A percentile compares a stretch with the other conserved stretches of the same genome.
Evolutionary conservation across 2,113 vertebrate species (phyloP).

Genomic region (Hypocryptadius cinnamomeus): DNA sequence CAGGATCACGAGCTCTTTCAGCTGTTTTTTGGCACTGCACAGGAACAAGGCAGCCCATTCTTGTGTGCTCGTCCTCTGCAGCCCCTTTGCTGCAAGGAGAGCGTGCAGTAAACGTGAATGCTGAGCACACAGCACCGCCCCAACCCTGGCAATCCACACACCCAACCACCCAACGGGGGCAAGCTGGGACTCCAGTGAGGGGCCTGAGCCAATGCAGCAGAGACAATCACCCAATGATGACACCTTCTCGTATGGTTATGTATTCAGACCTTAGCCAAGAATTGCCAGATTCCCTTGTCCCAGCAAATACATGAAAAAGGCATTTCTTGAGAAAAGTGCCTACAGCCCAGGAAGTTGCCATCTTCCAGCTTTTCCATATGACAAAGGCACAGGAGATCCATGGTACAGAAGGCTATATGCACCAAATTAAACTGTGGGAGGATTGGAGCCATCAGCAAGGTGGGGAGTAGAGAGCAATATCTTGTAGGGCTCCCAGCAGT

Average conservation of each 20-base stretch:
- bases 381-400: not conserved
- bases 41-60: not conserved
- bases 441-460: not conserved
- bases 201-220: not conserved
- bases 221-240: not conserved
- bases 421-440: not conserved
- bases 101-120: accelerated
- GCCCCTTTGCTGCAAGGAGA: accelerated
- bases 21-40: accelerated
- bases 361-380: not conserved
- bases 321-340: not conserved
- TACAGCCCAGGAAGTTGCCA: not conserved
- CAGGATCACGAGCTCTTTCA: not conserved
- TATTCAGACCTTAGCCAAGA: not conserved
- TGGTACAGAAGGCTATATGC: not conserved
- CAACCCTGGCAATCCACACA: accelerated
- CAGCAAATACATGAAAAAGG: not conserved
- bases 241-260: not conserved
- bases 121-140: accelerated
- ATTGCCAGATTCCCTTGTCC: not conserved
- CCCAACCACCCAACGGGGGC: accelerated
- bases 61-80: not conserved
- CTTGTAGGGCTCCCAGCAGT: not conserved
- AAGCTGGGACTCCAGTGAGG: not conserved
- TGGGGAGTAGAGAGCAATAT: accelerated